These are phyloP conservation scores for Conus ventricosus DNA, from an alignment of 1,140 invertebrate species.

Conservation along the genomic window DNA sequence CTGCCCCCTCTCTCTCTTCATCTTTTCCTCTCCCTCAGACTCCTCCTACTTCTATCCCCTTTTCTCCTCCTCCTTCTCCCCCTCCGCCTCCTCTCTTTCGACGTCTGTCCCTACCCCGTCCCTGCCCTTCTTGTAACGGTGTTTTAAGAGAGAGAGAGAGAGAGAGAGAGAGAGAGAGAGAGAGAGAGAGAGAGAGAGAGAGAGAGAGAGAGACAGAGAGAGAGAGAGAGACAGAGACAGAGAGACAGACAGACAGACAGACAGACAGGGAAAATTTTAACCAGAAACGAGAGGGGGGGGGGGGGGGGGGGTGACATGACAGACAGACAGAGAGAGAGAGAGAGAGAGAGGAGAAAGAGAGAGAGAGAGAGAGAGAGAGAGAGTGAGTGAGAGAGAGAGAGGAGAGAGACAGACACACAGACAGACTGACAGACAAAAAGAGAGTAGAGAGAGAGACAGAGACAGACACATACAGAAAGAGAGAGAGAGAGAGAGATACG, in stretches of 20 bases:
- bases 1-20: too few relatives aligned
- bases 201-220: background rate
- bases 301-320: background rate
- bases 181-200: background rate
- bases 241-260: background rate
- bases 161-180: slow-evolving; percentile 5
- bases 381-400: slow-evolving; percentile 3
- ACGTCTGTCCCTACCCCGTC: too few relatives aligned
- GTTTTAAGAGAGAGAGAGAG: background rate
- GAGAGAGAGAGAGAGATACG: background rate
- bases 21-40: too few relatives aligned
- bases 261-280: too few relatives aligned
- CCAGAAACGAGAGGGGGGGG: too few relatives aligned
- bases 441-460: background rate
- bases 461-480: background rate
- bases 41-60: too few relatives aligned
- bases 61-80: too few relatives aligned
- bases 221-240: slow-evolving; percentile 19
- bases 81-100: too few relatives aligned
- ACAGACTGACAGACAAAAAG: background rate
- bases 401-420: background rate
- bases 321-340: slow-evolving; percentile 14
- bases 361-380: background rate
- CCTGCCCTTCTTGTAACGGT: too few relatives aligned
- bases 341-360: background rate